Evolutionary conservation across 2,888 invertebrate genomes (phyloP), one percentile per base, ranked within the genome.

Genomic region (Cataglyphis rosenhaueri): DNA sequence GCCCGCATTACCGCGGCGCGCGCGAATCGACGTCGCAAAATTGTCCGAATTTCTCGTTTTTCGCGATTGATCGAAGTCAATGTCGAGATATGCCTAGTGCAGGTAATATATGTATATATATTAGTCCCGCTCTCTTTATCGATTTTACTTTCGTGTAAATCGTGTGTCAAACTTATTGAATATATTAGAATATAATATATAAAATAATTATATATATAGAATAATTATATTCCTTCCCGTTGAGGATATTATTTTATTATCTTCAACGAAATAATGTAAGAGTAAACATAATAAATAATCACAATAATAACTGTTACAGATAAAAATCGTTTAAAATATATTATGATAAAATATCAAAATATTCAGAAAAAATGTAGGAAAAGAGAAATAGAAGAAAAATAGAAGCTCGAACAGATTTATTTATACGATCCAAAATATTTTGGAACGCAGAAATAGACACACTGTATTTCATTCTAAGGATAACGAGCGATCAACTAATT

Each of bases 1-100:
- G 35, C 52, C 66, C 70, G 32, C 59, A 52, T 75, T 75, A 18
- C 52, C 48, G 52, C 52, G 55, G 65, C 44, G 78, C 44, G 59
- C 59, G 44, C 44, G 32, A 70, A 79, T 79, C 44, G 12, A 44
- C 41, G 12, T 15, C 12, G 41, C 41, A 15, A 44, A 44, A 38
- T 38, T 38, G 12, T 15, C 21, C 4, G 38, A 70, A 70, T 32
- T 79, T 55, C 32, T 68, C 12, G 21, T 66, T 12, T 66, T 12
- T 5, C 44, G 41, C 41, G 57, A 78, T 18, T 21, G 18, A 68
- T 41, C 41, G 32, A 59, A 52, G 15, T 21, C 66, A 9, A 15
- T 25, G 12, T 41, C 52, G 35, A 18, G 35, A 70, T 35, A 35
- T 15, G 52, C 29, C 6, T 18, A 6, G 8, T n/a, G 52, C n/a